Percentiles rank a stretch among this genome's conserved stretches.
Conservation (phyloP, 2,888 invertebrate species). For the Ornithoptera priamus region DNA sequence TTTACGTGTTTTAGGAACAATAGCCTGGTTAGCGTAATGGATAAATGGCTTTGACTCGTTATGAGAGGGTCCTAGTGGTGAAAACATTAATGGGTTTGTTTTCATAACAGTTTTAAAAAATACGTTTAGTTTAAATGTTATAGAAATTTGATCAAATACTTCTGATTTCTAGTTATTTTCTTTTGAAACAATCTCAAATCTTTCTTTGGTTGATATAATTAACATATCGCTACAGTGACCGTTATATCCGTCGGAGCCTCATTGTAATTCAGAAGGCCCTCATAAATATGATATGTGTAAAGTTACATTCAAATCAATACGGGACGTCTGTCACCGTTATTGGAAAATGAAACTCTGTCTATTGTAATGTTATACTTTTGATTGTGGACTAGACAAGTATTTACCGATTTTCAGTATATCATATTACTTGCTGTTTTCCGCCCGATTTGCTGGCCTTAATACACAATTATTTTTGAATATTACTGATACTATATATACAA, state of each 20-base stretch:
- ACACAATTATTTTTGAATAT: too few relatives aligned
- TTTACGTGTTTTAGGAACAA: background rate
- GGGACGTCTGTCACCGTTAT: background rate
- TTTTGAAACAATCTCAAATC: background rate
- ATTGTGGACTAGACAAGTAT: background rate
- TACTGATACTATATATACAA: too few relatives aligned
- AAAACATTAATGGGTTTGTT: too few relatives aligned
- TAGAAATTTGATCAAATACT: background rate
- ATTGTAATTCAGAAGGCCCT: constrained; percentile 18
- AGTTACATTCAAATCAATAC: constrained; percentile 14
- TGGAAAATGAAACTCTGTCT: background rate
- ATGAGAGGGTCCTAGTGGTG: too few relatives aligned
- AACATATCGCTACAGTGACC: background rate
- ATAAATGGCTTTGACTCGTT: background rate
- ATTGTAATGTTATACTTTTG: background rate
- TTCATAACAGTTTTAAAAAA: too few relatives aligned
- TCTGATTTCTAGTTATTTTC: background rate
- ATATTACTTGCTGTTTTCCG: too few relatives aligned
- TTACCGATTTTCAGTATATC: background rate
- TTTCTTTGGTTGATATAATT: background rate
- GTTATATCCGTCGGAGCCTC: constrained; percentile 8
- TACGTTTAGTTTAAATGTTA: background rate
- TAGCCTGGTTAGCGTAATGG: background rate
- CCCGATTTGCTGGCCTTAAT: too few relatives aligned
- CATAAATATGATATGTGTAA: constrained; percentile 14